Base-by-base conservation (phyloP, 2,888 invertebrate species). In the Trichogramma dendrolimi region DNA sequence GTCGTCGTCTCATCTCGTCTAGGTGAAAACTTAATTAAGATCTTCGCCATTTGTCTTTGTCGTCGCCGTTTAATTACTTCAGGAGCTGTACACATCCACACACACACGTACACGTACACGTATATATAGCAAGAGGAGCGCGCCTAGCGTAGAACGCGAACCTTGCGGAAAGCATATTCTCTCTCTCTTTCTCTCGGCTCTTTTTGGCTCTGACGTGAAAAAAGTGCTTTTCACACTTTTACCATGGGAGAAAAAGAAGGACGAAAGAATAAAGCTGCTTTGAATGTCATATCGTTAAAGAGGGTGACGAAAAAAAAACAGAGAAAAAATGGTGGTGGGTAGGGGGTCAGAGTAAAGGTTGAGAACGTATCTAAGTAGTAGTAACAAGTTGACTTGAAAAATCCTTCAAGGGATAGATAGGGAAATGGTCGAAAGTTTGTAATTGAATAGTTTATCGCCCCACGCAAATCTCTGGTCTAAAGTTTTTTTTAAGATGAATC, bases 21-120 rank as follows among this genome's bases (percentile, higher is more conserved):
- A 55, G 55, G 40, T 55, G 62, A 62, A 64, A 66, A 66, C 66
- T 66, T 66, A 66, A 66, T 66, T 66, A 66, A 66, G 66, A 64
- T 64, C 55, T 53, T 53, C 49, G 57, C 61, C 60, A 64, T 64
- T 64, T 62, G 62, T 66, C 66, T 64, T 58, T 64, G 64, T 60
- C 50, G 27, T 27, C 61, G 41, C 6, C 55, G 55, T 64, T 66
- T 66, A 66, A 66, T 66, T 66, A 62, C 59, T 66, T 63, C 51
- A 47, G 27, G 27, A 27, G 27, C 27, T 27, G 27, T 27, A 27
- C 27, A 27, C 27, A 27, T 27, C 27, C 27, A 27, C 27, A 27
- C 27, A 27, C 27, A 2, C 27, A 27, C 27, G 27, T 27, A 27
- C 14, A 14, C 14, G 14, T 14, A 14, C 27, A 27, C 27, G 27